A percentile compares a stretch with the other conserved stretches of the same genome.
Evolutionary conservation across 2,797 vertebrate genomes (phyloP).

Genomic region (Pteropus rufus): DNA sequence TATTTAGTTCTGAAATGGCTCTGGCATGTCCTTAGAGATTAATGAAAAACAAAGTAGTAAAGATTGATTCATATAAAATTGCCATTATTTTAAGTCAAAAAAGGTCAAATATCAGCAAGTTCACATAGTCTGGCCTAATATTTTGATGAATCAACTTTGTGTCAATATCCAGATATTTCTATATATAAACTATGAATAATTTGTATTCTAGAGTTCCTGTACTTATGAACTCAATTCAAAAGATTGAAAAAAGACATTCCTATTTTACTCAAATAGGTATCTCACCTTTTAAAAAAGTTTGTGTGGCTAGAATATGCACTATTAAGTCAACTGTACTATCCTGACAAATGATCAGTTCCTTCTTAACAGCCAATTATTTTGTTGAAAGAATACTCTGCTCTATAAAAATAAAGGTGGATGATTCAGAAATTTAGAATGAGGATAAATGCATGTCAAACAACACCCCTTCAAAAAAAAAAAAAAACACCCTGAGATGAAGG

Average conservation of each 20-base stretch:
- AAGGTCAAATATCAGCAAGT: not conserved
- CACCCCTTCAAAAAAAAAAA: conserved; percentile 42
- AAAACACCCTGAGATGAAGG: conserved; percentile 77
- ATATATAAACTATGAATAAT: not conserved
- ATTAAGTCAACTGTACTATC: not conserved
- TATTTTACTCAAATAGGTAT: not conserved
- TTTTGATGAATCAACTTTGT: not conserved
- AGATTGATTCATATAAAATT: not conserved
- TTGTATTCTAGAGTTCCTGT: not conserved
- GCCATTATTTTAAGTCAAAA: not conserved
- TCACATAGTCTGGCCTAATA: not conserved
- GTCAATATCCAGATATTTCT: conserved; percentile 16
- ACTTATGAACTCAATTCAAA: not conserved
- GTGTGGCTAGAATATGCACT: not conserved
- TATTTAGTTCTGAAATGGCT: conserved; percentile 28
- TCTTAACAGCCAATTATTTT: not conserved
- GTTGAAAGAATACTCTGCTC: conserved; percentile 30
- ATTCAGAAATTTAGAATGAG: conserved; percentile 73
- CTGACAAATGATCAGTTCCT: not conserved
- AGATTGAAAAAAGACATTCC: not conserved
- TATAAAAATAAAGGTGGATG: conserved; percentile 63
- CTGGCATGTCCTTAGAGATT: not conserved
- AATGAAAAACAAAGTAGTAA: conserved; percentile 2
- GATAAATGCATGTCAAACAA: conserved; percentile 76
- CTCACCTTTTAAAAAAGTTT: not conserved